Evolutionary conservation across 37 sponge, comb jelly and placozoan genomes (phyloP), one percentile per base, ranked within the genome.

Genomic region (Beroe forskalii): DNA sequence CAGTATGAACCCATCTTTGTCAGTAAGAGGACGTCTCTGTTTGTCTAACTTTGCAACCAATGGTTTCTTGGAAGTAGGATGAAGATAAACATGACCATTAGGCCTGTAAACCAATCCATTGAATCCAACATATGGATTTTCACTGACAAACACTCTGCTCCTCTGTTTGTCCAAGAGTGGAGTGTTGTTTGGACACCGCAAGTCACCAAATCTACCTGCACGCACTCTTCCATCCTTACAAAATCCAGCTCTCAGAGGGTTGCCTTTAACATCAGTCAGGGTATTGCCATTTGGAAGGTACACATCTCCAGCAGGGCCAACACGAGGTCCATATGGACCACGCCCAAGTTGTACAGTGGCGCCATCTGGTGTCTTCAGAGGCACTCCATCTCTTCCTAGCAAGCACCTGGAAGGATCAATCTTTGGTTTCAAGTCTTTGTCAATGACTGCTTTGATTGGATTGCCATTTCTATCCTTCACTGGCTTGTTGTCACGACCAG

Each of bases 251-350:
- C 3, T 41, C 27, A 80, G 1, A 1, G 24, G 28, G 24, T 43
- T 80, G 27, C 30, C 40, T 4, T 80, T 80, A 1, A 1, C 20
- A 44, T 40, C 86, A 4, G 17, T 44, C 24, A 80, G 28, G 19
- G 35, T 23, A 42, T 4, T 27, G 8, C 86, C 86, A 44, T 80
- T n/a, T 44, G 86, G 86, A 0, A 23, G 37, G 55, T 44, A 80
- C 9, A 80, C 27, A 32, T n/a, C 30, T 6, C 86, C 86, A 42
- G 24, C 28, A 0, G 86, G 55, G n/a, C 55, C 55, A 40, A 80
- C 86, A 14, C 86, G n/a, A 24, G 86, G 86, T 28, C 86, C 86
- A 80, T 80, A 43, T 19, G 22, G 17, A 23, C 86, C 86, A 23
- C 35, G 86, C 0, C 86, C 86, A 14, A 44, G 48, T 23, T 37